phyloP scores from a whole-genome alignment of 1,140 invertebrate species.

The Ericerus pela region DNA sequence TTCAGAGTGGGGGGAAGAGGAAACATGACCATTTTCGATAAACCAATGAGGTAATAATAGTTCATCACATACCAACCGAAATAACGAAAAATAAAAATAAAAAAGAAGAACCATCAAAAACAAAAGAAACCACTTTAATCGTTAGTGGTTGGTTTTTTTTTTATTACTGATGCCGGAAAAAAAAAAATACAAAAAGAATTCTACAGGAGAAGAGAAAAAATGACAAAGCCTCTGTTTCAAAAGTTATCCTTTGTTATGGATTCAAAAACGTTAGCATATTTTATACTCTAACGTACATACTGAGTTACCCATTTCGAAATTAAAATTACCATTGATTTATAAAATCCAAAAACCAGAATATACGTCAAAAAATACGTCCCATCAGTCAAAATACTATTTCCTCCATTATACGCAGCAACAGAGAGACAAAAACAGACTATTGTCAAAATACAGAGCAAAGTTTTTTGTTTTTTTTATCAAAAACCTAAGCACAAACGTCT shows the following conservation, averaged over 20 bases:
- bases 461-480: no score
- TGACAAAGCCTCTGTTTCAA: neutral
- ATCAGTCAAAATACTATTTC: no score
- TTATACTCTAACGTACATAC: no score
- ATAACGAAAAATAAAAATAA: neutral
- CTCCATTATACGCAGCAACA: no score
- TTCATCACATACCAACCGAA: neutral
- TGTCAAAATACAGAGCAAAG: no score
- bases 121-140: neutral
- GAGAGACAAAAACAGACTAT: no score
- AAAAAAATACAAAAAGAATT: neutral
- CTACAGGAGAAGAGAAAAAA: neutral
- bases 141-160: neutral
- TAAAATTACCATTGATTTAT: no score
- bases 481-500: no score
- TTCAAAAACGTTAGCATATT: no score
- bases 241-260: neutral
- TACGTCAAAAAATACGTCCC: no score
- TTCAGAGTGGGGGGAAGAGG: neutral
- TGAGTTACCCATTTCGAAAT: no score
- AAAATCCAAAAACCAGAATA: no score
- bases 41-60: neutral
- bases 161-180: neutral
- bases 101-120: neutral
- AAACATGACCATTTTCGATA: neutral